Base-by-base conservation (phyloP, 2,113 vertebrate species). In the Stegastes partitus region DNA sequence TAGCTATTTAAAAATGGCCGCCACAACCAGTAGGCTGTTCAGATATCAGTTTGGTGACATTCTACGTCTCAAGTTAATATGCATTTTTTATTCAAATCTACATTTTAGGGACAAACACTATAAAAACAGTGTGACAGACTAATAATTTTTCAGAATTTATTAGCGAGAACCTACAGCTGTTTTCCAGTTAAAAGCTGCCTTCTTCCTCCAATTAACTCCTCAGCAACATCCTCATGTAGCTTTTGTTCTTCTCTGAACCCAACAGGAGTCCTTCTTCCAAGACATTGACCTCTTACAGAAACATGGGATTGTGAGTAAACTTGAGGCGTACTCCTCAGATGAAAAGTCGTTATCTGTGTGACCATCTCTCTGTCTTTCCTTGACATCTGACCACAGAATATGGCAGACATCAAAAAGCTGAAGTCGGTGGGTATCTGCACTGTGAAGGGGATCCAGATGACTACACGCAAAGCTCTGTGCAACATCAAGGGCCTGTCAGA, bases 401-500 rank as follows among this genome's bases (percentile, higher is more conserved):
- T 96, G 92, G 97, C 97, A 58, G 98, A 99, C 92, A 98, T 99
- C 69, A 99, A 99, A 91, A 99, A 99, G 86, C 83, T 99, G 86
- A 99, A 99, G 90, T 94, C 95, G 12, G 96, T 98, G 82, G 98
- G 98, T 47, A 99, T 99, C 91, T 99, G 98, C 89, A 99, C 98
- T 0, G 87, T 99, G 69, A 99, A 98, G 92, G 98, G 98, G 55
- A 97, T 99, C 91, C 98, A 99, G 89, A 99, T 99, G 98, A 99
- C 97, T 3, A 99, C 98, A 5, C 96, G 96, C 68, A 96, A 96
- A 62, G 93, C 96, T 6, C 91, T 99, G 19, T 97, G 96, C 92
- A 99, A 97, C 66, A 94, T 99, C 69, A 99, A 99, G 90, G 98
- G 98, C 15, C 94, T 99, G 68, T 99, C 98, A 4, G 98, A 99